A percentile compares a stretch with the other conserved stretches of the same genome.
Conservation (phyloP, 1,140 invertebrate genomes). For the Phortica variegata region DNA sequence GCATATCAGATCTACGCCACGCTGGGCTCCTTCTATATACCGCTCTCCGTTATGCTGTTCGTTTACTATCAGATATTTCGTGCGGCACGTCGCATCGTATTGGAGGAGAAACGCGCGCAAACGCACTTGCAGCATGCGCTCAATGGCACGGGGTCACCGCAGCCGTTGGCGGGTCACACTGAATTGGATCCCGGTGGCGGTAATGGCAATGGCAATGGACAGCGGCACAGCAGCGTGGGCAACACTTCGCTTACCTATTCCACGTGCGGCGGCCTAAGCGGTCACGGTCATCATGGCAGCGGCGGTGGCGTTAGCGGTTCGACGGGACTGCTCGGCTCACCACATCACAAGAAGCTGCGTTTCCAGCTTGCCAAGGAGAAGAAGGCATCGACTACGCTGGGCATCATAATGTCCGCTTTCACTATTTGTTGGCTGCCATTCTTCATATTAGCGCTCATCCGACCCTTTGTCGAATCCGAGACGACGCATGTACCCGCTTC, state of each 20-base stretch:
- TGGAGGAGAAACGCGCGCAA: slow-evolving; percentile 82
- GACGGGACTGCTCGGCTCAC: slow-evolving; percentile 57
- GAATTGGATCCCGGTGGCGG: slow-evolving; percentile 47
- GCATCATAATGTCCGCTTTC: slow-evolving; percentile 97
- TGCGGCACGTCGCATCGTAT: slow-evolving; percentile 78
- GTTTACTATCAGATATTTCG: slow-evolving; percentile 91
- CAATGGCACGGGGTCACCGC: slow-evolving; percentile 64
- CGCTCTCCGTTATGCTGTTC: slow-evolving; percentile 84
- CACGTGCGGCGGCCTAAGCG: slow-evolving; percentile 42
- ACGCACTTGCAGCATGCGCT: slow-evolving; percentile 76
- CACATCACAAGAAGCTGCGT: slow-evolving; percentile 72
- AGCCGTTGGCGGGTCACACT: slow-evolving; percentile 31
- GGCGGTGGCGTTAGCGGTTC: slow-evolving; percentile 43
- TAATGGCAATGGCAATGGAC: slow-evolving; percentile 30
- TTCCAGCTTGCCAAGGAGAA: slow-evolving; percentile 85
- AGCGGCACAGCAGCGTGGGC: slow-evolving; percentile 40
- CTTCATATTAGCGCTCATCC: slow-evolving; percentile 86
- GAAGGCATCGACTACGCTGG: slow-evolving; percentile 93
- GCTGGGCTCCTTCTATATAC: slow-evolving; percentile 86
- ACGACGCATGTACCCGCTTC: slow-evolving; percentile 71
- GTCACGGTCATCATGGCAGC: slow-evolving; percentile 38
- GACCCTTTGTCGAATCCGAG: slow-evolving; percentile 70
- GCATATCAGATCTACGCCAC: slow-evolving; percentile 90
- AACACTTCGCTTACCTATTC: slow-evolving; percentile 44
- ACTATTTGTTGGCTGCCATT: slow-evolving; percentile 97